These are phyloP conservation scores for Agonopterix subpropinquella DNA, from an alignment of 2,888 invertebrate genomes.

Conservation along the genomic window DNA sequence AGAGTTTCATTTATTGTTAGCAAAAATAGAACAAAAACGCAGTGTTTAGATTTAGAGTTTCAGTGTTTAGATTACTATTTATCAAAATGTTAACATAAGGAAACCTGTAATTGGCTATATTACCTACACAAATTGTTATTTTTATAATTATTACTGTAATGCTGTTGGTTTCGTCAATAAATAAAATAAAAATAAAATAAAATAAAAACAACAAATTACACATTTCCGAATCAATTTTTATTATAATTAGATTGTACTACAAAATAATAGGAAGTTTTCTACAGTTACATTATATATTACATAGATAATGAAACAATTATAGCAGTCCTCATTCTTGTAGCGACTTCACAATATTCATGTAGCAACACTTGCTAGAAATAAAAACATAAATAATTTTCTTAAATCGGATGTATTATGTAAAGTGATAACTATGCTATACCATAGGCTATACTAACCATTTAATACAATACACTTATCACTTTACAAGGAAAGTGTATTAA, in stretches of 20 bases:
- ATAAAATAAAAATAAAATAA: too few species aligned
- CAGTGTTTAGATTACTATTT: too few species aligned
- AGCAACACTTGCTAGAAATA: slow-evolving; percentile 30
- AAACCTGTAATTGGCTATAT: too few species aligned
- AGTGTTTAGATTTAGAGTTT: too few species aligned
- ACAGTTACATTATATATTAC: slow-evolving; percentile 71
- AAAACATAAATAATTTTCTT: slow-evolving; percentile 22
- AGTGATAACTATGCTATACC: slow-evolving; percentile 1
- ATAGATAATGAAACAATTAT: slow-evolving; percentile 68
- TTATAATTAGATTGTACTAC: slow-evolving; percentile 74
- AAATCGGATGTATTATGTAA: not conserved
- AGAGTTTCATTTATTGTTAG: too few species aligned
- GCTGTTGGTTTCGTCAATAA: too few species aligned
- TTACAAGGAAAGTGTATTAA: slow-evolving; percentile 3
- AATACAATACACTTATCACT: not conserved
- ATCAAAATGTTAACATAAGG: too few species aligned
- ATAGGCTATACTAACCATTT: not conserved
- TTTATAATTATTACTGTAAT: too few species aligned
- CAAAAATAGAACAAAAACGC: too few species aligned
- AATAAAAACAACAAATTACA: slow-evolving; percentile 27
- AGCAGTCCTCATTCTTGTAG: slow-evolving; percentile 50
- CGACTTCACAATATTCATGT: slow-evolving; percentile 34
- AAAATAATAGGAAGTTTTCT: slow-evolving; percentile 76
- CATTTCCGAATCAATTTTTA: slow-evolving; percentile 70
- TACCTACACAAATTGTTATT: too few species aligned